Conservation (phyloP, 2,888 invertebrate species). For the Trisateles emortualis region DNA sequence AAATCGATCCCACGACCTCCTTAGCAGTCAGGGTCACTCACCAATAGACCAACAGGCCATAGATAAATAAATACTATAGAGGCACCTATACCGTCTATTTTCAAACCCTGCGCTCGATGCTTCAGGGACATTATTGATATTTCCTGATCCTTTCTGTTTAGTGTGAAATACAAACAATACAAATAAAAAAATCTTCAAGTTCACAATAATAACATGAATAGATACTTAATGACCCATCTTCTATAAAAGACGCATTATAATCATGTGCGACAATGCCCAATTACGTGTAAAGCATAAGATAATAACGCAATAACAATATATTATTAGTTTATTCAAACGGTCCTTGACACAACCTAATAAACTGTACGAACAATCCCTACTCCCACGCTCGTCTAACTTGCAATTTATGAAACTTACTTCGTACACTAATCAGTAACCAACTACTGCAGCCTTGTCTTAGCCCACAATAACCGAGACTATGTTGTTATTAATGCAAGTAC, state of each 20-base stretch:
- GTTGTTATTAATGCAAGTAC: conserved; percentile 33
- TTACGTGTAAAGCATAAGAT: conserved; percentile 28
- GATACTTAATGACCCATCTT: not conserved
- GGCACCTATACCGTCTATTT: no score
- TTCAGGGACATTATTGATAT: no score
- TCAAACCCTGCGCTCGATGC: no score
- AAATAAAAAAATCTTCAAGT: conserved; percentile 8
- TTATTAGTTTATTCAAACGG: conserved; percentile 39
- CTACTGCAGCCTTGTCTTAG: conserved; percentile 54
- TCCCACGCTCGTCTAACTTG: conserved; percentile 71
- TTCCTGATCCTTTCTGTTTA: not conserved
- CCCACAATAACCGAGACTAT: conserved; percentile 34
- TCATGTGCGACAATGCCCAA: conserved; percentile 36
- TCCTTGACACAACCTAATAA: conserved; percentile 71
- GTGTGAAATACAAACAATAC: not conserved
- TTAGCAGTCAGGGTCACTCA: no score
- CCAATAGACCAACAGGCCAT: no score
- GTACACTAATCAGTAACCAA: conserved; percentile 53
- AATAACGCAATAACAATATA: conserved; percentile 39
- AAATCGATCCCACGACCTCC: no score
- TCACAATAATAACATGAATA: not conserved
- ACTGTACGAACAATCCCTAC: conserved; percentile 64
- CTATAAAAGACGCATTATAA: conserved; percentile 5
- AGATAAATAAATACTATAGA: no score
- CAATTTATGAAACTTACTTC: conserved; percentile 64